Percentiles rank a stretch among this genome's conserved stretches.
Evolutionary conservation across 2,888 invertebrate genomes (phyloP).

Genomic region (Baronia brevicornis): DNA sequence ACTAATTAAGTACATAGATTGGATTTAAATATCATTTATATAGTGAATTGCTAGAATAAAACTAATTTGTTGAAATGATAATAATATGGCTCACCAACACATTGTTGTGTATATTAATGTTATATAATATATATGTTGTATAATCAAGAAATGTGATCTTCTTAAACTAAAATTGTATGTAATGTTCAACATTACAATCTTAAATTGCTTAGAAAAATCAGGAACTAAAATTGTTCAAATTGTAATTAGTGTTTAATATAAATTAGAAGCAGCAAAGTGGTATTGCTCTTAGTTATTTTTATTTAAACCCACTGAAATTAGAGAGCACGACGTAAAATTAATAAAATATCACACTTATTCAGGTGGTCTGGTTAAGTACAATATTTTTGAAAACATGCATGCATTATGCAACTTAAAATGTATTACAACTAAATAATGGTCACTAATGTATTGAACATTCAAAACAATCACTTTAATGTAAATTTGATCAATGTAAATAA

Average conservation of each 20-base stretch:
- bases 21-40: slow-evolving; percentile 38
- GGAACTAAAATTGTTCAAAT: slow-evolving; percentile 28
- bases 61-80: slow-evolving; percentile 36
- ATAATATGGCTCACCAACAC: slow-evolving; percentile 56
- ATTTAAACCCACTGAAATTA: slow-evolving; percentile 31
- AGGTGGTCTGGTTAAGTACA: slow-evolving; percentile 69
- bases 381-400: slow-evolving; percentile 36
- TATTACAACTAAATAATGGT: slow-evolving; percentile 48
- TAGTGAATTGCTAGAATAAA: slow-evolving; percentile 33
- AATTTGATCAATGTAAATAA: slow-evolving; percentile 5
- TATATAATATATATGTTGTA: slow-evolving; percentile 16
- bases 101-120: slow-evolving; percentile 18
- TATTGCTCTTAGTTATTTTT: slow-evolving; percentile 12
- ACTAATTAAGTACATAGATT: slow-evolving; percentile 72
- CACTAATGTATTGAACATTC: slow-evolving; percentile 31
- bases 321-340: slow-evolving; percentile 53
- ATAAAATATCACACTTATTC: slow-evolving; percentile 66
- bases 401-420: slow-evolving; percentile 27
- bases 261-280: slow-evolving; percentile 9
- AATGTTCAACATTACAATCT: background rate
- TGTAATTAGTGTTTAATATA: slow-evolving; percentile 9
- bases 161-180: slow-evolving; percentile 11
- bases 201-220: slow-evolving; percentile 21
- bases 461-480: slow-evolving; percentile 8
- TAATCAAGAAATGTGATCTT: slow-evolving; percentile 15